Conservation (phyloP, 2,113 vertebrate genomes). For the Protomyctophum bolini region DNA sequence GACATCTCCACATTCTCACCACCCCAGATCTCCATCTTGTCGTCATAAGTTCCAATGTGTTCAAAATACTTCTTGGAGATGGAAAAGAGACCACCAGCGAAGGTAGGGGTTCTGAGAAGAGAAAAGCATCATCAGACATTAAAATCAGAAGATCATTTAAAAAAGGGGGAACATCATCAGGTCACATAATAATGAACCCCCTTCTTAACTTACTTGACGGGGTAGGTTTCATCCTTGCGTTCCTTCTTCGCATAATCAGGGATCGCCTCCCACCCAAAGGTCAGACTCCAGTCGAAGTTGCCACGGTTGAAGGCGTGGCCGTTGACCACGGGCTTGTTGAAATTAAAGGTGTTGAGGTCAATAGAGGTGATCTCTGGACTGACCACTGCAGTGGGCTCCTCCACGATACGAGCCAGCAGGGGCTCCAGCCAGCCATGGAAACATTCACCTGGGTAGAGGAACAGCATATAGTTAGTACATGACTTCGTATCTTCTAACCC, state of each 20-base stretch:
- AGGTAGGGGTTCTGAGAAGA: conserved; percentile 87
- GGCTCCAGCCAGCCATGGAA: conserved; percentile 96
- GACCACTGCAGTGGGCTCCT: conserved; percentile 90
- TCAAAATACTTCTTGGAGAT: conserved; percentile 94
- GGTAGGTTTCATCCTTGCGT: conserved; percentile 93
- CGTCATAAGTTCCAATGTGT: conserved; percentile 93
- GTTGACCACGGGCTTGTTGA: conserved; percentile 83
- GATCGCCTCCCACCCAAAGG: conserved; percentile 90
- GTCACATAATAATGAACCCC: too few relatives aligned
- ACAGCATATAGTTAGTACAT: not conserved
- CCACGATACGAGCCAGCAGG: conserved; percentile 87
- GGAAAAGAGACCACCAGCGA: conserved; percentile 94
- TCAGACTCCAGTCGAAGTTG: conserved; percentile 96
- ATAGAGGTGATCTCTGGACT: conserved; percentile 94
- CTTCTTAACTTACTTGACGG: conserved; percentile 86
- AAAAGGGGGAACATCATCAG: too few relatives aligned
- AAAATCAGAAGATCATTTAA: not conserved
- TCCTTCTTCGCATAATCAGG: conserved; percentile 79
- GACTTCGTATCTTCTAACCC: too few relatives aligned
- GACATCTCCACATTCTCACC: conserved; percentile 99
- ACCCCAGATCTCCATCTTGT: conserved; percentile 99
- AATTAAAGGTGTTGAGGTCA: conserved; percentile 89
- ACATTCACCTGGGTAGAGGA: conserved; percentile 85
- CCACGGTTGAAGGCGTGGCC: conserved; percentile 87
- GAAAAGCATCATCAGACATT: not conserved